These are phyloP conservation scores for Aspiorhynchus laticeps DNA, from an alignment of 2,113 vertebrate species.

Conservation along the genomic window DNA sequence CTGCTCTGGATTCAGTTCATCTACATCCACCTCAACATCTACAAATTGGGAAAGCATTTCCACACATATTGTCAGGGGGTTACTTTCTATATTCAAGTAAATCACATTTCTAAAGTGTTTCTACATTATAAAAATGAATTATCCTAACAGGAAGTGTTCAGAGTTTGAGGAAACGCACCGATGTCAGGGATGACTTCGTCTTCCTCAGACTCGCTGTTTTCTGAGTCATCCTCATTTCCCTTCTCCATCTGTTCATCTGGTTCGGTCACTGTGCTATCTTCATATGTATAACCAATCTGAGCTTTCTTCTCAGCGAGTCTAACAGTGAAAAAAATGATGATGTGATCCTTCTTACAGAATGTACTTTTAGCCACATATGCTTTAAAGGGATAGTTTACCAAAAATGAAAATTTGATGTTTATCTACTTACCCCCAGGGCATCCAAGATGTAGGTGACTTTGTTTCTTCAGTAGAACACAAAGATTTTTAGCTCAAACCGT, in stretches of 20 bases:
- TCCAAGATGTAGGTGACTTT: too few relatives aligned
- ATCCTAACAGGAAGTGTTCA: neutral
- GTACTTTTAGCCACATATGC: neutral
- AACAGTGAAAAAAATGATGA: constrained; percentile 9
- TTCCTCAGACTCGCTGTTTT: constrained; percentile 93
- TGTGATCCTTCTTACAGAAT: neutral
- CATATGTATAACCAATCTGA: constrained; percentile 94
- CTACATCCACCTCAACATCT: constrained; percentile 97
- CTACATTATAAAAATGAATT: neutral
- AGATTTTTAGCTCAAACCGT: too few relatives aligned
- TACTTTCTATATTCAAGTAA: neutral
- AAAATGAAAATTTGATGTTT: too few relatives aligned
- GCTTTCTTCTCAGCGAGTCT: constrained; percentile 93
- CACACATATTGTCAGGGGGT: neutral
- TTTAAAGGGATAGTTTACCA: too few relatives aligned
- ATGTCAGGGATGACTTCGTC: constrained; percentile 96
- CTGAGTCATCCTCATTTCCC: constrained; percentile 87
- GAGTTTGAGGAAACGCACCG: constrained; percentile 71
- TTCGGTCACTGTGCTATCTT: constrained; percentile 90
- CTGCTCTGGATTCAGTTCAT: constrained; percentile 90
- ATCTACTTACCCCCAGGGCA: too few relatives aligned
- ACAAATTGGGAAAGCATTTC: constrained; percentile 35
- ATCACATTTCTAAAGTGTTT: neutral
- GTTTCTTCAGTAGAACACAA: too few relatives aligned
- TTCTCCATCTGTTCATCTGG: constrained; percentile 82